Conservation (phyloP, 2,888 invertebrate species). For the Rhagophthalmus giganteus region DNA sequence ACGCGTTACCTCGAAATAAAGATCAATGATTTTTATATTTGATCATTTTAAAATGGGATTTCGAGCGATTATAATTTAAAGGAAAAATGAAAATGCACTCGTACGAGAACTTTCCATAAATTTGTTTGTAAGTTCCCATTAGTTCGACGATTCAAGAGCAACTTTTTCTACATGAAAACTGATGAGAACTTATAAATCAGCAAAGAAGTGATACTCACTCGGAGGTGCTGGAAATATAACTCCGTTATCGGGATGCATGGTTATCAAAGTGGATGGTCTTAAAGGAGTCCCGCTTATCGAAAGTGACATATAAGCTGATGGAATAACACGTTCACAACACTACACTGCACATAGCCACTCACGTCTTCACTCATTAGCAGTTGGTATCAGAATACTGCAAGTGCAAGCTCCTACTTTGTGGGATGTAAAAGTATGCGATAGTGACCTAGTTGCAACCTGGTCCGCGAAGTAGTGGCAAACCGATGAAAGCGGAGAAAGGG, state of each 20-base stretch:
- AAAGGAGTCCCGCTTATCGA: slow-evolving; percentile 38
- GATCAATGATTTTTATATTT: slow-evolving; percentile 4
- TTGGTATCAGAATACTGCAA: slow-evolving; percentile 43
- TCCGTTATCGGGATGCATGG: slow-evolving; percentile 54
- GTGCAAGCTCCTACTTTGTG: slow-evolving; percentile 47
- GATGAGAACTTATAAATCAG: slow-evolving; percentile 2
- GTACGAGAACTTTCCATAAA: slow-evolving; percentile 46
- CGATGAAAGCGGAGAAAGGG: slow-evolving; percentile 57
- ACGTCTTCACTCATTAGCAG: slow-evolving; percentile 41
- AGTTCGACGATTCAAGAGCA: neutral
- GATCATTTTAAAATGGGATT: too few species aligned
- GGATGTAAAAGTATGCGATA: slow-evolving; percentile 57
- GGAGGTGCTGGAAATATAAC: slow-evolving; percentile 52
- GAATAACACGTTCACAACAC: slow-evolving; percentile 34
- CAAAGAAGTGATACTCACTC: slow-evolving; percentile 42
- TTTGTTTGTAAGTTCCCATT: slow-evolving; percentile 42
- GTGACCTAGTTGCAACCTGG: slow-evolving; percentile 53
- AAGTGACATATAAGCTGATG: slow-evolving; percentile 48
- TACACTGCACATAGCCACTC: slow-evolving; percentile 38
- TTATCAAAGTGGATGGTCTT: slow-evolving; percentile 42
- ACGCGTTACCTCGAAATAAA: slow-evolving; percentile 4
- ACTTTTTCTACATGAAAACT: slow-evolving; percentile 1
- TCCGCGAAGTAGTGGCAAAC: slow-evolving; percentile 55
- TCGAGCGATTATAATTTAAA: too few species aligned
- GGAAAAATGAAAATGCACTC: too few species aligned